A percentile compares a stretch with the other conserved stretches of the same genome.
Evolutionary conservation across 2,113 vertebrate genomes (phyloP).

Genomic region (Anhinga anhinga): DNA sequence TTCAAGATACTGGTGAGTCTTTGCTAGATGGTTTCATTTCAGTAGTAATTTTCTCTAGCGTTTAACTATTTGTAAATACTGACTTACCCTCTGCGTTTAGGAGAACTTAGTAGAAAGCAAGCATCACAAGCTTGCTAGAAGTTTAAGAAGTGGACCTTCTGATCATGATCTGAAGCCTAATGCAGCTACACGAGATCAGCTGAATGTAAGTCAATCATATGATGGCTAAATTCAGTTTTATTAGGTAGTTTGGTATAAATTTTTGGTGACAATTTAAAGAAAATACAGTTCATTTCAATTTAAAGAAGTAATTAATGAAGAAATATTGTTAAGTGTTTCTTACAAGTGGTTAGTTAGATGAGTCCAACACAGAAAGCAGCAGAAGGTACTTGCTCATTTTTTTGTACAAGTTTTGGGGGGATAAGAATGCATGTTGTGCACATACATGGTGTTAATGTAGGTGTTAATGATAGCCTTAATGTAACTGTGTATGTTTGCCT

Average conservation of each 20-base stretch:
- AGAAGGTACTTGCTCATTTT: background rate
- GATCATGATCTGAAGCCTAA: constrained; percentile 98
- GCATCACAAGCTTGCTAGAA: constrained; percentile 96
- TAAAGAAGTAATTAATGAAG: background rate
- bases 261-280: background rate
- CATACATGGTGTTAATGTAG: background rate
- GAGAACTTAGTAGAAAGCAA: constrained; percentile 99
- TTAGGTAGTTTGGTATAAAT: background rate
- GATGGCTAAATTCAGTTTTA: background rate
- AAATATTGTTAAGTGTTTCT: background rate
- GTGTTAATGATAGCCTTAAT: background rate
- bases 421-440: background rate
- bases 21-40: background rate
- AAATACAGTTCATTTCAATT: background rate
- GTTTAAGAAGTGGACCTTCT: constrained; percentile 94
- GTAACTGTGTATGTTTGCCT: background rate
- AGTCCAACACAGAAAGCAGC: background rate
- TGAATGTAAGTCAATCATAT: constrained; percentile 82
- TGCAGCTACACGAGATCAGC: constrained; percentile 93
- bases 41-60: background rate
- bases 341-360: background rate
- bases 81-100: constrained; percentile 62
- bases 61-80: background rate
- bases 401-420: accelerated
- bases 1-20: background rate